Base-by-base conservation (phyloP, 2,888 invertebrate genomes). In the Dryococelus australis region DNA sequence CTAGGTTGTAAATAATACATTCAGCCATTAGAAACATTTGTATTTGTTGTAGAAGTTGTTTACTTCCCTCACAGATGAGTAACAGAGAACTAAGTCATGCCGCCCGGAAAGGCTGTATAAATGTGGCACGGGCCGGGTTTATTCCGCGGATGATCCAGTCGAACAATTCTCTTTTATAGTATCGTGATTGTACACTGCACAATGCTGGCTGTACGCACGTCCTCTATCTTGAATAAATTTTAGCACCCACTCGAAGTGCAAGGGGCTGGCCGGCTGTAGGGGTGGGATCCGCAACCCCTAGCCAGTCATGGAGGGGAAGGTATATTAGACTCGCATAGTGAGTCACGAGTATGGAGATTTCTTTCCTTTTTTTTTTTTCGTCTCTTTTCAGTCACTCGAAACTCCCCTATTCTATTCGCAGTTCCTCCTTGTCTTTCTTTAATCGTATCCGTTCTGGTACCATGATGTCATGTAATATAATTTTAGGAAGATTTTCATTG, bases 291-390 rank as follows among this genome's bases (percentile, higher is more conserved):
- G 12, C 27, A 80, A n/a, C 80, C 26, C 80, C 24, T 83, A 27
- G 83, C 35, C 83, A 43, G 83, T 28, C 83, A 83, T 83, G 16
- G 28, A 43, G 84, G 85, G 78, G 81, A 83, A 84, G 86, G 87
- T 87, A 84, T 87, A 87, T 87, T 87, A 87, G 85, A 27, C 43
- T 35, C 35, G 47, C 47, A 26, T 85, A 80, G 87, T 87, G 87
- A 87, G 87, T 87, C 87, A 87, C 85, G 35, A 83, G 53, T 87
- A 87, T 87, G 87, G 47, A 87, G 80, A 87, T 87, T 87, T 85
- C 26, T 26, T 20, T 47, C 53, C 81, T 81, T 81, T 80, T 84
- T 84, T 53, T 81, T 80, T 53, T 84, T 53, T 81, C 83, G 35
- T 83, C 83, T 20, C 83, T 27, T 43, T 28, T 43, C 83, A 83